These are phyloP conservation scores for Antheraea pernyi DNA, from an alignment of 1,140 invertebrate species.

Conservation along the genomic window DNA sequence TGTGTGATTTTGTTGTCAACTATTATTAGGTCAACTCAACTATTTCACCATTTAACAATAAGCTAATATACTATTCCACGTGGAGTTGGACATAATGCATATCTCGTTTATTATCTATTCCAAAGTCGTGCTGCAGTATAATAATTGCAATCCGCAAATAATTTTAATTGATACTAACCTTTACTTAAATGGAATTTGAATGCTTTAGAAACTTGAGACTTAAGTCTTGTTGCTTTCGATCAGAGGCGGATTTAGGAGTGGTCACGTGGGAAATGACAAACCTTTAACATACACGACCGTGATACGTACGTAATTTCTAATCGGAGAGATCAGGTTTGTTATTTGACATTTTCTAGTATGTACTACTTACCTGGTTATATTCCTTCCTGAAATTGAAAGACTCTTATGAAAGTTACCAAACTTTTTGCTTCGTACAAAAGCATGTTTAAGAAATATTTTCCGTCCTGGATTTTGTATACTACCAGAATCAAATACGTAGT, in stretches of 20 bases:
- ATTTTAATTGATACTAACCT: not conserved
- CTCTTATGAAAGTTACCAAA: not conserved
- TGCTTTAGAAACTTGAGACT: not conserved
- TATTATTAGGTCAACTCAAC: slow-evolving; percentile 10
- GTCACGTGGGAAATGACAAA: not conserved
- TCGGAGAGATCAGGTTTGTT: not conserved
- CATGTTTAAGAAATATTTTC: too few species aligned
- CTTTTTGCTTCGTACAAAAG: too few species aligned
- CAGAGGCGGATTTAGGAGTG: not conserved
- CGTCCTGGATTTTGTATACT: too few species aligned
- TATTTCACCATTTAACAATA: too few species aligned
- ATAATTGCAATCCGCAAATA: not conserved
- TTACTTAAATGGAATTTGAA: slow-evolving; percentile 1
- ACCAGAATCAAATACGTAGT: too few species aligned
- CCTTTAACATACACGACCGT: not conserved
- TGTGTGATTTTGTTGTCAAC: not conserved
- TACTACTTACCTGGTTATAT: not conserved
- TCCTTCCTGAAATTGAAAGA: not conserved
- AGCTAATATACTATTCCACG: slow-evolving; percentile 4
- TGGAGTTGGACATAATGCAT: not conserved
- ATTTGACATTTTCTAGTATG: not conserved
- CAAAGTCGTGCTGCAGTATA: not conserved
- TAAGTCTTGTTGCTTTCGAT: not conserved
- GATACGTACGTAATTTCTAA: not conserved
- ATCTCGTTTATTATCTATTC: slow-evolving; percentile 6